These are phyloP conservation scores for Drosophila merina DNA, from an alignment of 2,888 invertebrate species.

Conservation along the genomic window DNA sequence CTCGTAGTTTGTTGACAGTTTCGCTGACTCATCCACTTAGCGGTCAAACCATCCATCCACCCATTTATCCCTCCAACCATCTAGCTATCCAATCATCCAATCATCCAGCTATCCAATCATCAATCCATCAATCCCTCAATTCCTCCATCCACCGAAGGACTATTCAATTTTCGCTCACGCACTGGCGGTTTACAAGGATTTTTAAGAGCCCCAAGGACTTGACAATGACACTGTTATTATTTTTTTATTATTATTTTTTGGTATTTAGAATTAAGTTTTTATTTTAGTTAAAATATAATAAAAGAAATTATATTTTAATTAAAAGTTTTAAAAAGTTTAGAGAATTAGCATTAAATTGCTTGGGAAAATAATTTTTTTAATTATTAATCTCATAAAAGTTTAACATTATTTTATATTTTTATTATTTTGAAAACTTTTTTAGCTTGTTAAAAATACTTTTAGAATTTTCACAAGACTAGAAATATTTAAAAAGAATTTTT, in stretches of 20 bases:
- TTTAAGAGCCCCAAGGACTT: conserved; percentile 23
- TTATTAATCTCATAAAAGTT: background rate
- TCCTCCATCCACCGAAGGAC: conserved; percentile 5
- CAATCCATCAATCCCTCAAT: conserved; percentile 1
- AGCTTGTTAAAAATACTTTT: background rate
- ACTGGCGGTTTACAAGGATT: conserved; percentile 40
- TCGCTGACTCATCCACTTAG: conserved; percentile 32
- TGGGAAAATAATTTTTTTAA: background rate
- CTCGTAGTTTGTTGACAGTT: background rate
- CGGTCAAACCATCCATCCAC: conserved; percentile 10
- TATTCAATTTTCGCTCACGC: conserved; percentile 29
- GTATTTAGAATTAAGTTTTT: background rate
- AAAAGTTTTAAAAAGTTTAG: background rate
- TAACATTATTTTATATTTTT: background rate
- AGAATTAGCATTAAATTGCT: background rate
- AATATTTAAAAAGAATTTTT: background rate
- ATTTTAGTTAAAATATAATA: too few relatives aligned
- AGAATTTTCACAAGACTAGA: background rate
- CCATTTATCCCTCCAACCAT: conserved; percentile 8
- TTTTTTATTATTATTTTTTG: background rate
- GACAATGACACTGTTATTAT: conserved; percentile 5
- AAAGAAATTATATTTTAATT: background rate
- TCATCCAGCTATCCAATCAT: conserved; percentile 11
- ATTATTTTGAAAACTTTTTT: background rate
- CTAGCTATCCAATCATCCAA: background rate